Evolutionary conservation across 2,797 vertebrate species (phyloP).

Genomic region (Jordanella pulchra): DNA sequence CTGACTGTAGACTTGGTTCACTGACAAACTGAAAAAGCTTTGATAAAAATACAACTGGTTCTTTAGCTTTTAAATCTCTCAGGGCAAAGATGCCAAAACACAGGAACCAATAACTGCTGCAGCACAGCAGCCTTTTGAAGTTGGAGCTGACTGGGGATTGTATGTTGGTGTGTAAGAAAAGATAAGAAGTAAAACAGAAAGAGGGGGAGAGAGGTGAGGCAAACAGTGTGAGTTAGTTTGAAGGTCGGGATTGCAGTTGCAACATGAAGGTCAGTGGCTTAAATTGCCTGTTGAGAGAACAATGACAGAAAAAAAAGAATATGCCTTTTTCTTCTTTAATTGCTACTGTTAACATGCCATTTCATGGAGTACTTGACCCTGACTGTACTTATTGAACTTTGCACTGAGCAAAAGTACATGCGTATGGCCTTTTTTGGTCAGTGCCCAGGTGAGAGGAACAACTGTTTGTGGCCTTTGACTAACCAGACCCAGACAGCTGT

Average conservation of each 20-base stretch:
- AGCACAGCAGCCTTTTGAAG: constrained; percentile 66
- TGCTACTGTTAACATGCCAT: constrained; percentile 45
- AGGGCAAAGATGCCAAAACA: constrained; percentile 63
- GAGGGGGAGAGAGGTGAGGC: constrained; percentile 12
- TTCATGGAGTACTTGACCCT: constrained; percentile 61
- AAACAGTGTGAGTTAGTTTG: constrained; percentile 13
- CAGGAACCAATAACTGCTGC: constrained; percentile 68
- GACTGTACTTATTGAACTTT: constrained; percentile 52
- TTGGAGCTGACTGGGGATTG: constrained; percentile 27
- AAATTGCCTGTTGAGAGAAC: constrained; percentile 25
- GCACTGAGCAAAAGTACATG: constrained; percentile 33
- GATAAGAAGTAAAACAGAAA: constrained; percentile 14
- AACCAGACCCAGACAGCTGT: constrained; percentile 28
- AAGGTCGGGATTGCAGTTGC: constrained; percentile 28
- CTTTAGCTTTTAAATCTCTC: constrained; percentile 69
- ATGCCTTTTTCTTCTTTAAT: constrained; percentile 15
- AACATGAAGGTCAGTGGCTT: constrained; percentile 51
- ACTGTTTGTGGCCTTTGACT: constrained; percentile 38
- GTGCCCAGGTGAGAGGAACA: constrained; percentile 44
- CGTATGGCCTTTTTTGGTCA: constrained; percentile 34
- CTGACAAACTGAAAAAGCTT: constrained; percentile 60
- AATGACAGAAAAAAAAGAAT: constrained; percentile 48
- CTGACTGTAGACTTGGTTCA: constrained; percentile 52
- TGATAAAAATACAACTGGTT: constrained; percentile 69
- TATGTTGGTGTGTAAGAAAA: constrained; percentile 17